Evolutionary conservation across 2,797 vertebrate genomes (phyloP), one percentile per base, ranked within the genome.

Genomic region (Cynodonichthys magdalenae): DNA sequence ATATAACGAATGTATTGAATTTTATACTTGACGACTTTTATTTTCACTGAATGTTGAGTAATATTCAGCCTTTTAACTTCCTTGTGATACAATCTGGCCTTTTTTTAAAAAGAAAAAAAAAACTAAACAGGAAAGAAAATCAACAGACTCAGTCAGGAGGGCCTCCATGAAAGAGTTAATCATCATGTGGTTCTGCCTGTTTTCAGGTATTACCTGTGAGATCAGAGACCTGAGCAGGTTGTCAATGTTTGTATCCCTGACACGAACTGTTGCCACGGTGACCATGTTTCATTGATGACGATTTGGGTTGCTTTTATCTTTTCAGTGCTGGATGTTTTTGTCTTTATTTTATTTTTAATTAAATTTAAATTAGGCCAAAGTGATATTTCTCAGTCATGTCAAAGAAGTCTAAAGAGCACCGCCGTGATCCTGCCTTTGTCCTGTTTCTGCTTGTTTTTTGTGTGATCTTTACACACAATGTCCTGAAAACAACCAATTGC

Each of bases 1-100:
- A 77, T 88, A 59, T 74, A 66, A 81, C 15, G 85, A 86, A 91
- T 91, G 87, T 92, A 85, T 68, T 84, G 75, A 81, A 80, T 88
- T 85, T 75, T 72, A 81, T 89, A 91, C 88, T 90, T 89, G 81
- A 91, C 75, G 12, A 19, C 12, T 19, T 55, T 58, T 39, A 15
- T 17, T 46, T 69, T 65, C 56, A 45, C 62, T 6, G 41, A 39
- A 78, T 53, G 59, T 83, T 63, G 24, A 65, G 20, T 59, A 36
- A 59, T 53, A 34, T 45, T 59, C 53, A 56, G 39, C 12, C 42
- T 50, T 2, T 5, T 61, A 69, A 69, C 67, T 61, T 68, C 56
- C 56, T 64, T 28, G 53, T n/a, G 56, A 64, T 70, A 12, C 36
- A 56, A 65, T 59, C 59, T 68, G 51, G 53, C 17, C 20, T 36